phyloP scores from a whole-genome alignment of 1,140 invertebrate genomes.

The Brachionus rotundiformis region DNA sequence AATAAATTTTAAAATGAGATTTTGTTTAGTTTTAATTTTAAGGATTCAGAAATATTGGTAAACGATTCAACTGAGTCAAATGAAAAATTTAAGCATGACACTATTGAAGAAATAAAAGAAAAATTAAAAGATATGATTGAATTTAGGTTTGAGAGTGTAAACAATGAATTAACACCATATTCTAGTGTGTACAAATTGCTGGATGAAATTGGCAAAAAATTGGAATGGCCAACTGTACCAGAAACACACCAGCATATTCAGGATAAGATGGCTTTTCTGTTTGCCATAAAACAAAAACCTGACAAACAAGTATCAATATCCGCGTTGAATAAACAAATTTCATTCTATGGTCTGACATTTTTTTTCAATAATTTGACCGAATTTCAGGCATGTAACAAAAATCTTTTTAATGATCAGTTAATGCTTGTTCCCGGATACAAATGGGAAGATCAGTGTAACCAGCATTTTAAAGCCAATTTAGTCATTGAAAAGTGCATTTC shows the following conservation, averaged over 20 bases:
- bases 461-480: too few species aligned
- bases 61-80: background rate
- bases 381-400: slow-evolving; percentile 15
- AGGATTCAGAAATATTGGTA: slow-evolving; percentile 18
- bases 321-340: slow-evolving; percentile 41
- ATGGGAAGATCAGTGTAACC: background rate
- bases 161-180: background rate
- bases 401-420: background rate
- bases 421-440: background rate
- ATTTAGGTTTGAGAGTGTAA: background rate
- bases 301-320: slow-evolving; percentile 12
- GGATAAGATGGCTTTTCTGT: slow-evolving; percentile 29
- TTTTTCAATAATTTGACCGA: slow-evolving; percentile 41
- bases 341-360: slow-evolving; percentile 22
- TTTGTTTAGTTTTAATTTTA: background rate
- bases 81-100: background rate
- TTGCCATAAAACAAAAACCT: background rate
- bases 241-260: background rate
- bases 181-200: background rate
- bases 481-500: background rate
- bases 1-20: background rate
- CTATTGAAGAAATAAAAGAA: background rate
- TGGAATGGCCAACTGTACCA: slow-evolving; percentile 14
- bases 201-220: slow-evolving; percentile 16
- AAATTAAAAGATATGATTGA: background rate